These are phyloP conservation scores for Paragorgia papillata DNA, from an alignment of 92 coral and sea anemone species.

Conservation along the genomic window DNA sequence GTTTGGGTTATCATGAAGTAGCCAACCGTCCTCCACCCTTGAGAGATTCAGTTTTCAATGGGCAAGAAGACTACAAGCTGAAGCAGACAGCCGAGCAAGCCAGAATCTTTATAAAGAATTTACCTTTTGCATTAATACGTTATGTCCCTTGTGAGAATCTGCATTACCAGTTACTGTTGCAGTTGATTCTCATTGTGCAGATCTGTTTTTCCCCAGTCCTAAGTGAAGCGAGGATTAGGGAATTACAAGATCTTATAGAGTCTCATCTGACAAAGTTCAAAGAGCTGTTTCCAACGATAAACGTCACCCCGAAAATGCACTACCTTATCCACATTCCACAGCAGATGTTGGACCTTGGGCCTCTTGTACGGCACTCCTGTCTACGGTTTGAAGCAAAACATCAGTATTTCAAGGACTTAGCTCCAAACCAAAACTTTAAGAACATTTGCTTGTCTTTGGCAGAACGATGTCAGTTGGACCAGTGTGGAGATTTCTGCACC, in stretches of 20 bases:
- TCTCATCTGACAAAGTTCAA: background rate
- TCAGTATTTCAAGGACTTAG: slow-evolving; percentile 62
- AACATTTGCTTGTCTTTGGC: slow-evolving; percentile 69
- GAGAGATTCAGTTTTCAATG: slow-evolving; percentile 33
- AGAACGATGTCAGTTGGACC: slow-evolving; percentile 58
- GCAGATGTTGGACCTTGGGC: slow-evolving; percentile 66
- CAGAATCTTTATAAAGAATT: slow-evolving; percentile 38
- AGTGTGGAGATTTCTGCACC: slow-evolving; percentile 35
- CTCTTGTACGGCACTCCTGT: slow-evolving; percentile 66
- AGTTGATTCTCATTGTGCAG: slow-evolving; percentile 26
- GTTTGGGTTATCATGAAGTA: slow-evolving; percentile 10
- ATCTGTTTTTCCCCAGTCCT: slow-evolving; percentile 39
- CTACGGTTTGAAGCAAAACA: slow-evolving; percentile 77
- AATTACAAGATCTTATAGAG: slow-evolving; percentile 14
- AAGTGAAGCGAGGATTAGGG: slow-evolving; percentile 3
- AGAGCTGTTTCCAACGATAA: slow-evolving; percentile 11
- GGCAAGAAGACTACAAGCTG: slow-evolving; percentile 41
- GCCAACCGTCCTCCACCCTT: slow-evolving; percentile 41
- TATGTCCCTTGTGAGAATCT: slow-evolving; percentile 51
- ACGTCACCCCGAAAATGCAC: slow-evolving; percentile 69
- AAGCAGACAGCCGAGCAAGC: slow-evolving; percentile 44
- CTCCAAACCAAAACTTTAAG: slow-evolving; percentile 57
- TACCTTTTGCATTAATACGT: slow-evolving; percentile 60
- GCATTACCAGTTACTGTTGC: slow-evolving; percentile 28
- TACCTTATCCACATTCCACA: slow-evolving; percentile 68